These are phyloP conservation scores for Melanotaenia trifasciata DNA, from an alignment of 2,797 vertebrate genomes.

Conservation along the genomic window DNA sequence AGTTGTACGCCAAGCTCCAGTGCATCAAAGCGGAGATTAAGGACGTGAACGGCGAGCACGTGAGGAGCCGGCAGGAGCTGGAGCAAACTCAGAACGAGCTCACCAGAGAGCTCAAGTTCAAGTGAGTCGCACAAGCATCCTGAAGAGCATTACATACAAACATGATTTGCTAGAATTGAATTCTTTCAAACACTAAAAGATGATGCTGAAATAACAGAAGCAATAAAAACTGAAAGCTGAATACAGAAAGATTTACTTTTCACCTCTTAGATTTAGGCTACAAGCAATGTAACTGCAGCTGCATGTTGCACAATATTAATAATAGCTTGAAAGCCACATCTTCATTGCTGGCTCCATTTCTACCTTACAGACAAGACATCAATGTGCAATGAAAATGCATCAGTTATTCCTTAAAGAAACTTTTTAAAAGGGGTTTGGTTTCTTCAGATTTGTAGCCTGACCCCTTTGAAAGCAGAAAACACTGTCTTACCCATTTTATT, in stretches of 20 bases:
- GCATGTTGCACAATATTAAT: too few species aligned
- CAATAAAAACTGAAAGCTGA: neutral
- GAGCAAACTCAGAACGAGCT: constrained; percentile 86
- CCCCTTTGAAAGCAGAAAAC: too few species aligned
- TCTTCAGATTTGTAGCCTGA: too few species aligned
- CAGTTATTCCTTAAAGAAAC: too few species aligned
- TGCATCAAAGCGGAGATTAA: constrained; percentile 84
- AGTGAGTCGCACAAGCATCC: constrained; percentile 67
- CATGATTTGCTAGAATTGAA: neutral
- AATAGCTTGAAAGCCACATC: too few species aligned
- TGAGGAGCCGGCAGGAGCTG: constrained; percentile 84
- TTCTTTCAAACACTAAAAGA: neutral
- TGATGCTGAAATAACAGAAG: neutral
- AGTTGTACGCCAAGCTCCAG: constrained; percentile 85
- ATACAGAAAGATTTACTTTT: neutral
- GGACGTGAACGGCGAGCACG: constrained; percentile 84
- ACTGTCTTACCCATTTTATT: too few species aligned
- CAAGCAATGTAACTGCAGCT: too few species aligned
- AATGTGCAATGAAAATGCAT: too few species aligned
- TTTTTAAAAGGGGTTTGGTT: too few species aligned
- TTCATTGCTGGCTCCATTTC: too few species aligned
- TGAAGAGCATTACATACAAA: neutral
- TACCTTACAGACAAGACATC: too few species aligned
- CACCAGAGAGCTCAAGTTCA: constrained; percentile 85
- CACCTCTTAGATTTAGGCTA: too few species aligned